A percentile compares a stretch with the other conserved stretches of the same genome.
phyloP scores from a whole-genome alignment of 37 sponge, comb jelly and placozoan genomes.

The Beroe forskalii region DNA sequence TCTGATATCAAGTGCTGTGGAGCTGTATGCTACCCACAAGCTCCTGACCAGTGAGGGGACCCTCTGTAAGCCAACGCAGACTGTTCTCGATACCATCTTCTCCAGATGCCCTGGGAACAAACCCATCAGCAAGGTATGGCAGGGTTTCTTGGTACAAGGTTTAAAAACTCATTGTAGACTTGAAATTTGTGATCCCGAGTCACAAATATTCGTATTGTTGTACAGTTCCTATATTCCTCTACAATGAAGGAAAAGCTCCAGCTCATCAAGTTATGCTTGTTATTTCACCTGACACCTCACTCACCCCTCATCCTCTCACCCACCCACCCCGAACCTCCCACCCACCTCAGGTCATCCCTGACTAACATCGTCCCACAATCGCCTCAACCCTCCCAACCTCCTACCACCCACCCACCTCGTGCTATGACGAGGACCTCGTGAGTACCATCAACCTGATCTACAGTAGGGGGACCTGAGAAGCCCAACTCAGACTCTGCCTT shows the following conservation, averaged over 20 bases:
- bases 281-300: too few relatives aligned
- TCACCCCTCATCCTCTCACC: too few relatives aligned
- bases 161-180: neutral
- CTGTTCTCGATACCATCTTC: neutral
- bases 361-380: too few relatives aligned
- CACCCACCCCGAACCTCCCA: too few relatives aligned
- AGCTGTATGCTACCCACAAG: constrained; percentile 26
- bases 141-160: neutral
- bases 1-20: constrained; percentile 38
- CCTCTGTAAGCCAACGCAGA: neutral
- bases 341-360: too few relatives aligned
- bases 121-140: constrained; percentile 20
- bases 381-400: too few relatives aligned
- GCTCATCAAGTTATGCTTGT: too few relatives aligned
- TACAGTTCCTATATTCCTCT: too few relatives aligned
- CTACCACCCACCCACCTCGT: too few relatives aligned
- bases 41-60: constrained; percentile 1
- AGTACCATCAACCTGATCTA: neutral
- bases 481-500: neutral
- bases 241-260: too few relatives aligned
- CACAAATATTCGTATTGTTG: too few relatives aligned
- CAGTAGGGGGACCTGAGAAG: constrained; percentile 6
- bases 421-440: neutral
- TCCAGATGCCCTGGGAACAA: neutral
- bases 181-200: neutral